These are phyloP conservation scores for Nettapus auritus DNA, from an alignment of 2,113 vertebrate species.

Conservation along the genomic window DNA sequence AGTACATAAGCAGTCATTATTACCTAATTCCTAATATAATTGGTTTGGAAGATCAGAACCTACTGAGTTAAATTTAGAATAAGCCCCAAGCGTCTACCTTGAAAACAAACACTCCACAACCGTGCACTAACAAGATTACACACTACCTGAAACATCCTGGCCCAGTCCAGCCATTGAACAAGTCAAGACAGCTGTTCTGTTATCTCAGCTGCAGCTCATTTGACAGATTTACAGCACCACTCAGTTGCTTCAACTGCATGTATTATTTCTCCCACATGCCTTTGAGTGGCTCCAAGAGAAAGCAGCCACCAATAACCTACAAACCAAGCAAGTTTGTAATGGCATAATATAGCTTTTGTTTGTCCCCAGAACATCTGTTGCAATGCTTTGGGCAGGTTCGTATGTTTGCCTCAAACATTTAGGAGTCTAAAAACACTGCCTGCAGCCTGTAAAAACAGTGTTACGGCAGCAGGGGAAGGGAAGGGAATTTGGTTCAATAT, in stretches of 20 bases:
- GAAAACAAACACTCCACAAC: neutral
- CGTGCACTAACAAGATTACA: neutral
- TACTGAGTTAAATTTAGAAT: neutral
- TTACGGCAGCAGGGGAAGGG: neutral
- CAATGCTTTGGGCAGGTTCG: neutral
- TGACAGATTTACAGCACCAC: neutral
- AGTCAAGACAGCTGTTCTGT: neutral
- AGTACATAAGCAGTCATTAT: neutral
- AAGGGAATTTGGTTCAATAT: neutral
- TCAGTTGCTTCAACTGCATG: neutral
- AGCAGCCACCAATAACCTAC: neutral
- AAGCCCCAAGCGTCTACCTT: neutral
- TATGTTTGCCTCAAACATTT: neutral
- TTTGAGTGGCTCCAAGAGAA: neutral
- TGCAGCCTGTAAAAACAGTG: neutral
- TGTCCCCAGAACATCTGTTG: neutral
- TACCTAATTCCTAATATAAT: too few species aligned
- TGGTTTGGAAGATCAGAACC: neutral
- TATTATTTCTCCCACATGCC: neutral
- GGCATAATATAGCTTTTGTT: neutral
- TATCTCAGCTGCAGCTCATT: neutral
- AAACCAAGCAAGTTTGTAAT: neutral
- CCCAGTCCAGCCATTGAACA: neutral
- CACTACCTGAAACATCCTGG: neutral
- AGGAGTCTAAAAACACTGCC: slow-evolving; percentile 7